Percentiles rank a stretch among this genome's conserved stretches.
phyloP scores from a whole-genome alignment of 2,888 invertebrate genomes.

The Galeruca laticollis region DNA sequence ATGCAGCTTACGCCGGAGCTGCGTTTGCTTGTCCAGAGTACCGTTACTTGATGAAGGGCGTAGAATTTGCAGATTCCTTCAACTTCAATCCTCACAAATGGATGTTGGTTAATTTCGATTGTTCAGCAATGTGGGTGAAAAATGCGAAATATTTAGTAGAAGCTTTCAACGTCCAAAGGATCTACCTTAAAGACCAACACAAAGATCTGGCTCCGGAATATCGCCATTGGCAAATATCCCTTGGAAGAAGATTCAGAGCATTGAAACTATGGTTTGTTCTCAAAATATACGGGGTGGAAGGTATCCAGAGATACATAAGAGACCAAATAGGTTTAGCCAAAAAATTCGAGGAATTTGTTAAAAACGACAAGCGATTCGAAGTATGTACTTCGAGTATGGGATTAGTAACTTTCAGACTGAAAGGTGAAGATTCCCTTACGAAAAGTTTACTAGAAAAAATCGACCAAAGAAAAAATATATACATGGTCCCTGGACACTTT shows the following conservation, averaged over 20 bases:
- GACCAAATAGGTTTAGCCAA: conserved; percentile 81
- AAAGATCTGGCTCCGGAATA: conserved; percentile 74
- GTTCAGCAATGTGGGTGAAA: conserved; percentile 92
- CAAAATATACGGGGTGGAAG: conserved; percentile 84
- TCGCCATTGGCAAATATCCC: conserved; percentile 89
- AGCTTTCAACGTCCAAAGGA: conserved; percentile 92
- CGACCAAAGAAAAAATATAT: conserved; percentile 82
- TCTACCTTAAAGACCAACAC: conserved; percentile 86
- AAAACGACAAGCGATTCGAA: conserved; percentile 82
- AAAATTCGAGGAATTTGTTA: conserved; percentile 82
- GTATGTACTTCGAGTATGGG: conserved; percentile 70
- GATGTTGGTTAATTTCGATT: conserved; percentile 95
- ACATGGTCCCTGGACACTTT: conserved; percentile 82
- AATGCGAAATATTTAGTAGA: conserved; percentile 85
- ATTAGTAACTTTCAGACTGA: conserved; percentile 90
- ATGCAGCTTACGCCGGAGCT: conserved; percentile 96
- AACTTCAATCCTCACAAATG: conserved; percentile 97
- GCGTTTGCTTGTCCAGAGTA: conserved; percentile 95
- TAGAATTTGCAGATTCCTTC: conserved; percentile 88
- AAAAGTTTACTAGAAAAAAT: conserved; percentile 79
- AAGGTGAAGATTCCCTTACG: conserved; percentile 78
- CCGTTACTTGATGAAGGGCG: conserved; percentile 71
- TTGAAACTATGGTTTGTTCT: conserved; percentile 94
- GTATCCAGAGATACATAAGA: conserved; percentile 82
- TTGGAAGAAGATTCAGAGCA: conserved; percentile 90